phyloP scores from a whole-genome alignment of 2,888 invertebrate genomes.

The Calameuta pallipes region DNA sequence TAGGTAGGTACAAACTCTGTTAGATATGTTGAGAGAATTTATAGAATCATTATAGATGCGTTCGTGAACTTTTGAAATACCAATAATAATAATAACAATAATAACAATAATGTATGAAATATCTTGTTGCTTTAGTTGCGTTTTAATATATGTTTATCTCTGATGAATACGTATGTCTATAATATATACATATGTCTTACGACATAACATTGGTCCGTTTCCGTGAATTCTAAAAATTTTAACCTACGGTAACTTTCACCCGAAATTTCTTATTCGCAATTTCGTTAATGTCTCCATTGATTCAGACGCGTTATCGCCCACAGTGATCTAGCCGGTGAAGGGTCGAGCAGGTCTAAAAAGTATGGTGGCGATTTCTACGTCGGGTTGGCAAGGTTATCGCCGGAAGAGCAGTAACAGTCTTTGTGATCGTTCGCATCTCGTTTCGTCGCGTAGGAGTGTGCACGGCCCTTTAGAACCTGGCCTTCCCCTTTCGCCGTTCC shows the following conservation, averaged over 20 bases:
- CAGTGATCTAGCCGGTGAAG: neutral
- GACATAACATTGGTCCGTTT: too few relatives aligned
- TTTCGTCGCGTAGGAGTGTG: slow-evolving; percentile 1
- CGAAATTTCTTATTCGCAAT: neutral
- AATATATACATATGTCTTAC: too few relatives aligned
- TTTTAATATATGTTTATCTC: too few relatives aligned
- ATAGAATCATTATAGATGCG: neutral
- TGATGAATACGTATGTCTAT: neutral
- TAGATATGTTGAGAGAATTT: neutral
- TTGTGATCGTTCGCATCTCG: slow-evolving; percentile 6
- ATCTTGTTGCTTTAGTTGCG: too few relatives aligned
- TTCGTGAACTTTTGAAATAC: neutral
- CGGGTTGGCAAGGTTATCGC: neutral
- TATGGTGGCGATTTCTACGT: neutral
- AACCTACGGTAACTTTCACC: neutral
- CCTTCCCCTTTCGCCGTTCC: neutral
- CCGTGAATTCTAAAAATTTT: neutral
- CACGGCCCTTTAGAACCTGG: slow-evolving; percentile 3
- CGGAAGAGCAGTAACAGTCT: neutral
- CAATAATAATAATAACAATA: neutral
- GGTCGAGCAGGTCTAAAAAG: neutral
- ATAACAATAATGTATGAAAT: too few relatives aligned
- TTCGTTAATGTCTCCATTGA: neutral
- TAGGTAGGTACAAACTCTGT: neutral
- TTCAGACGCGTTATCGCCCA: neutral